phyloP scores from a whole-genome alignment of 30 jellyfish, hydroid and myxozoan species.

The Mastigias papua region DNA sequence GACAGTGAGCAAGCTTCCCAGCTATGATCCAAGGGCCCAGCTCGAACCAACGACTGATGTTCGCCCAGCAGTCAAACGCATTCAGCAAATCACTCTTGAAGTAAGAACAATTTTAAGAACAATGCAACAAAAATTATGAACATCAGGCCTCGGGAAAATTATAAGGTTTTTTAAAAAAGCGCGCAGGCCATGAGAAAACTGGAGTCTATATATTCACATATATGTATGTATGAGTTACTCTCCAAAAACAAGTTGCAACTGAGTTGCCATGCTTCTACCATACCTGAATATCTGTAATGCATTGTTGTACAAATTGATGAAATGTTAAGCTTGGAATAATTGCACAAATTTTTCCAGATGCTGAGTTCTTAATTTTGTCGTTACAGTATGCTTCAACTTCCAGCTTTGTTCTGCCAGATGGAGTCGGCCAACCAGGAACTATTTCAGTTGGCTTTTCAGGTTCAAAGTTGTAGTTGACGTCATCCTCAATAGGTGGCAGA shows the following conservation, averaged over 20 bases:
- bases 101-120: too few relatives aligned
- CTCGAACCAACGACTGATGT: too few relatives aligned
- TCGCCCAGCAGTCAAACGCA: too few relatives aligned
- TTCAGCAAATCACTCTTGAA: too few relatives aligned
- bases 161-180: too few relatives aligned
- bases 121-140: too few relatives aligned
- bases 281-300: conserved; percentile 53
- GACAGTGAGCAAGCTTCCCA: too few relatives aligned
- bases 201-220: not conserved
- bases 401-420: conserved; percentile 22
- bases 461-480: not conserved
- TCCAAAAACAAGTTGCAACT: not conserved
- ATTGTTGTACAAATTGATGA: not conserved
- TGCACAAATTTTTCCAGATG: conserved; percentile 41
- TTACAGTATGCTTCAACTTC: conserved; percentile 7
- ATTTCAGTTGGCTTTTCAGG: conserved; percentile 5
- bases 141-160: too few relatives aligned
- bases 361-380: conserved; percentile 7
- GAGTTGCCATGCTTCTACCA: too few relatives aligned
- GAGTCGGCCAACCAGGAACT: conserved; percentile 45
- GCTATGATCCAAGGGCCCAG: too few relatives aligned
- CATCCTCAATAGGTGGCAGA: conserved; percentile 13
- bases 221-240: not conserved
- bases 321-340: conserved; percentile 3
- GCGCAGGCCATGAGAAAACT: too few relatives aligned